Percentiles rank a stretch among this genome's conserved stretches.
Conservation (phyloP, 2,797 vertebrate genomes). For the Borostomias antarcticus region DNA sequence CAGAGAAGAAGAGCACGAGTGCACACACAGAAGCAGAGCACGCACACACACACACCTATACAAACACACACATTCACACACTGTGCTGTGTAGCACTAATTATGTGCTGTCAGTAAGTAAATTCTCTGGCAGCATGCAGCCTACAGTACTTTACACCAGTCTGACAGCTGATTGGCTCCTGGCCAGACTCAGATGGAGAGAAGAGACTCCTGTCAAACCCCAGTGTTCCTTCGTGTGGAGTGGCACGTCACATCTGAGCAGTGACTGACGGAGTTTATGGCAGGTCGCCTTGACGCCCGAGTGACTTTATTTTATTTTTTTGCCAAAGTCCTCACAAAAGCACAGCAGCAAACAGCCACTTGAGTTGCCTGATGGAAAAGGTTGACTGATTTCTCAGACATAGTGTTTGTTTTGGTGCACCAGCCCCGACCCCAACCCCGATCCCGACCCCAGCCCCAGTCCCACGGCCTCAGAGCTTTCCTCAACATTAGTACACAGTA, state of each 20-base stretch:
- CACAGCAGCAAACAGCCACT: background rate
- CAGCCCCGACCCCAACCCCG: background rate
- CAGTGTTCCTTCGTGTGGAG: background rate
- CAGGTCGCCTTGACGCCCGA: no score
- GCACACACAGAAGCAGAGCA: background rate
- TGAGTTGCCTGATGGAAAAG: background rate
- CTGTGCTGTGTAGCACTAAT: constrained; percentile 29
- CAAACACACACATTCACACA: background rate
- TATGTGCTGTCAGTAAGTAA: constrained; percentile 29
- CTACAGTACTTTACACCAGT: constrained; percentile 6
- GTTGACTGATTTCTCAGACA: no score
- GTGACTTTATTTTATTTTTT: no score
- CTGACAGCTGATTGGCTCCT: constrained; percentile 36
- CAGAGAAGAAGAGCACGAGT: background rate
- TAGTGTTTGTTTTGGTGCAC: background rate
- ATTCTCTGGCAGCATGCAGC: constrained; percentile 32
- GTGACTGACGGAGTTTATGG: background rate
- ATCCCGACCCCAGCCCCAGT: constrained; percentile 24
- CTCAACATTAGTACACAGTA: no score
- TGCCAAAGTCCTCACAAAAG: background rate
- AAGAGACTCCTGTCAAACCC: constrained; percentile 11
- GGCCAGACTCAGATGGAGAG: constrained; percentile 32
- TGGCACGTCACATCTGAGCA: constrained; percentile 3
- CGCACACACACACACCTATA: background rate
- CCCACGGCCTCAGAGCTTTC: background rate